phyloP scores from a whole-genome alignment of 2,797 vertebrate species.

The Philypnodon macrostomus region DNA sequence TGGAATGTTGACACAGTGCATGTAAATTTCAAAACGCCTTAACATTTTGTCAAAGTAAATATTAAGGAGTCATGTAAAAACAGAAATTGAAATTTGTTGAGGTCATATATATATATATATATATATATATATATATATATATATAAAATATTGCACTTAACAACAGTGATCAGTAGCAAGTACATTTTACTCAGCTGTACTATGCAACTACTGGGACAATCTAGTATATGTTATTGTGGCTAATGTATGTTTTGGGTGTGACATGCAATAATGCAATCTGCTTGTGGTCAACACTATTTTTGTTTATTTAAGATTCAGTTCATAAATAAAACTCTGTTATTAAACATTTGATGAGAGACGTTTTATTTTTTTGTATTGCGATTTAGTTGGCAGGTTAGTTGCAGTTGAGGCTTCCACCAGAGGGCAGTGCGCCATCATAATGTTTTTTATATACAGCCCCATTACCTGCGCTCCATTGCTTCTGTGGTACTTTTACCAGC shows the following conservation, averaged over 20 bases:
- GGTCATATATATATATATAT: slow-evolving; percentile 26
- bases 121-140: slow-evolving; percentile 32
- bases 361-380: too few species aligned
- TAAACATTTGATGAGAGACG: neutral
- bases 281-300: slow-evolving; percentile 51
- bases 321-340: slow-evolving; percentile 53
- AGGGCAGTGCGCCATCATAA: neutral
- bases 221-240: slow-evolving; percentile 49
- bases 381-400: too few species aligned
- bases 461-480: neutral
- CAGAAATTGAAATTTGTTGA: neutral
- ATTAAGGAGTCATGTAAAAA: neutral
- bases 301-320: slow-evolving; percentile 59
- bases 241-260: slow-evolving; percentile 56
- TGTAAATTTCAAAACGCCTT: slow-evolving; percentile 4
- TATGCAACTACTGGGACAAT: slow-evolving; percentile 80
- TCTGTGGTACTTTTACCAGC: neutral
- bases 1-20: neutral
- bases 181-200: slow-evolving; percentile 68
- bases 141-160: slow-evolving; percentile 53
- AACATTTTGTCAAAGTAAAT: neutral
- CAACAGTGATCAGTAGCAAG: slow-evolving; percentile 63
- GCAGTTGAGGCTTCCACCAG: slow-evolving; percentile 3
- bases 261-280: slow-evolving; percentile 62
- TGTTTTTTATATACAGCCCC: neutral